A percentile compares a stretch with the other conserved stretches of the same genome.
Evolutionary conservation across 2,888 invertebrate genomes (phyloP).

Genomic region (Empis livida): DNA sequence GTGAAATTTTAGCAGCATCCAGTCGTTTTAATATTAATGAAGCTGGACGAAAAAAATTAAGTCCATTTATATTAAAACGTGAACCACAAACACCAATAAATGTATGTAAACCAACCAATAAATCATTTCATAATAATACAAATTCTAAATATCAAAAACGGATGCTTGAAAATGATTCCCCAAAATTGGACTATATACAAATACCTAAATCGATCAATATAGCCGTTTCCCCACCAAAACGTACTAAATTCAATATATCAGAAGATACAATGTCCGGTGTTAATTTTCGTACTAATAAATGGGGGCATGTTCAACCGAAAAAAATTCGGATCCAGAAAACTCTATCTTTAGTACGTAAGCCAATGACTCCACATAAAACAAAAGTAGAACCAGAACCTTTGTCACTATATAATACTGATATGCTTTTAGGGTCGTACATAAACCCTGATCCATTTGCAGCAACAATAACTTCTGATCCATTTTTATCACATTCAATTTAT

Average conservation of each 20-base stretch:
- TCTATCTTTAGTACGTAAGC: slow-evolving; percentile 22
- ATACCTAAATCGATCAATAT: slow-evolving; percentile 1
- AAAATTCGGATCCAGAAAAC: slow-evolving; percentile 23
- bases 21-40: slow-evolving; percentile 34
- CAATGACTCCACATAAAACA: slow-evolving; percentile 22
- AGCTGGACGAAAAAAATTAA: slow-evolving; percentile 8
- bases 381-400: slow-evolving; percentile 18
- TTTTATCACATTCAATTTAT: slow-evolving; percentile 50
- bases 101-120: not conserved
- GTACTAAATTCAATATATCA: slow-evolving; percentile 20
- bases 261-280: not conserved
- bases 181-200: not conserved
- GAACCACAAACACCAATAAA: slow-evolving; percentile 4
- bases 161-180: slow-evolving; percentile 12
- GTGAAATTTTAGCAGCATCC: slow-evolving; percentile 34
- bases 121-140: not conserved
- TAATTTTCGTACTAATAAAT: slow-evolving; percentile 15
- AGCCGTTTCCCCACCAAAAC: slow-evolving; percentile 30
- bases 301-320: slow-evolving; percentile 24
- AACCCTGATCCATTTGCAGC: slow-evolving; percentile 42
- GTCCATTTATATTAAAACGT: not conserved
- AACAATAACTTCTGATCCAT: slow-evolving; percentile 50
- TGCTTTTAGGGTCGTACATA: slow-evolving; percentile 31
- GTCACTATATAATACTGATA: slow-evolving; percentile 30
- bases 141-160: slow-evolving; percentile 1